Conservation (phyloP, 2,113 vertebrate species). For the Hypomesus transpacificus region DNA sequence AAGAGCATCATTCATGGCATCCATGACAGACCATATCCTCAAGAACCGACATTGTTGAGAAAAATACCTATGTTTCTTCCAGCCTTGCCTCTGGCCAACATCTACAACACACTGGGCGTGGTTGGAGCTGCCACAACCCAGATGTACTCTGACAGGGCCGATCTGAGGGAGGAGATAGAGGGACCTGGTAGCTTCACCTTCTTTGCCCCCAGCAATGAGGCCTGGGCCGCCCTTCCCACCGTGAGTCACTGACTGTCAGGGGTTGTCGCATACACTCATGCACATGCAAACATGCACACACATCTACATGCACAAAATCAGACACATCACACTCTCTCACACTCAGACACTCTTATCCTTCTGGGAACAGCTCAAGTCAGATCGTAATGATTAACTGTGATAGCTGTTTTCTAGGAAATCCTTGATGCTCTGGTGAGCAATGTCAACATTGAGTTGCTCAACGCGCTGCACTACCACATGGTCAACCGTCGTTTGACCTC, state of each 20-base stretch:
- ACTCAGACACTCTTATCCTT: too few species aligned
- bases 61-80: constrained; percentile 32
- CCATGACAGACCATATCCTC: neutral
- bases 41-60: neutral
- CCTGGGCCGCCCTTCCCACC: constrained; percentile 84
- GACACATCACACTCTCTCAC: too few species aligned
- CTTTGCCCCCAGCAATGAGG: constrained; percentile 94
- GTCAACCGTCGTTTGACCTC: constrained; percentile 86
- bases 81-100: constrained; percentile 91
- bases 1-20: neutral
- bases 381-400: neutral
- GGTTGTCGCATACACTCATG: too few species aligned
- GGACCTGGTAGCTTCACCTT: constrained; percentile 95
- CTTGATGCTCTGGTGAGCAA: constrained; percentile 96
- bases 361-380: too few species aligned
- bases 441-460: constrained; percentile 96
- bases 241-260: constrained; percentile 68
- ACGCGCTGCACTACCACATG: constrained; percentile 97
- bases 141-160: constrained; percentile 88
- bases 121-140: constrained; percentile 89
- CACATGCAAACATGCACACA: neutral
- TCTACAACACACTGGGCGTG: constrained; percentile 88
- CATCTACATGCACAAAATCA: too few species aligned
- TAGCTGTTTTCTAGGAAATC: constrained; percentile 80
- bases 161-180: constrained; percentile 85